Conservation (phyloP, 2,797 vertebrate genomes). For the Eospalax fontanierii region DNA sequence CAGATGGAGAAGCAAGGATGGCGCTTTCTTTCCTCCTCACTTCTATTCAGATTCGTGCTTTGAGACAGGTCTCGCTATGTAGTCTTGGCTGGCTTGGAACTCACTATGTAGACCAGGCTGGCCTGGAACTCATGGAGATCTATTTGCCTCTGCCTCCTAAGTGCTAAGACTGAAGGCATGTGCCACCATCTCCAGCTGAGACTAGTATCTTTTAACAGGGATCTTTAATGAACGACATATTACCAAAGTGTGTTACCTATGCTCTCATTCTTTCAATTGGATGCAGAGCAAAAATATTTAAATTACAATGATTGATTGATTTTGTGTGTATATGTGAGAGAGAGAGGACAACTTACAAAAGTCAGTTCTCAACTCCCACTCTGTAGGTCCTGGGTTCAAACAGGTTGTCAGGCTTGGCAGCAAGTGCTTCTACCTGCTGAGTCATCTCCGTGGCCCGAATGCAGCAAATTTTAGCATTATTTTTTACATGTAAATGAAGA, state of each 20-base stretch:
- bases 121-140: no score
- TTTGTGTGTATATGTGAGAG: neutral
- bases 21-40: neutral
- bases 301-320: neutral
- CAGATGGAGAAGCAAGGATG: conserved; percentile 21
- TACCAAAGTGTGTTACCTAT: neutral
- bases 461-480: conserved; percentile 5
- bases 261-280: conserved; percentile 35
- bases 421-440: neutral
- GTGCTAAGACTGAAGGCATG: no score
- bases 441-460: neutral
- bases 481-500: conserved; percentile 56
- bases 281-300: neutral
- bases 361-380: no score
- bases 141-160: no score
- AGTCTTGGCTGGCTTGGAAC: no score
- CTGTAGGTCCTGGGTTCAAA: neutral
- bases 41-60: neutral
- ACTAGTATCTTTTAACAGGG: neutral
- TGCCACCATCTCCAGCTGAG: no score
- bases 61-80: no score
- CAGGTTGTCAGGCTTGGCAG: neutral
- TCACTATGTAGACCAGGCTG: no score
- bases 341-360: no score
- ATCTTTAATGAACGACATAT: neutral